Evolutionary conservation across 1,140 invertebrate genomes (phyloP).

Genomic region (Zaprionus capensis): DNA sequence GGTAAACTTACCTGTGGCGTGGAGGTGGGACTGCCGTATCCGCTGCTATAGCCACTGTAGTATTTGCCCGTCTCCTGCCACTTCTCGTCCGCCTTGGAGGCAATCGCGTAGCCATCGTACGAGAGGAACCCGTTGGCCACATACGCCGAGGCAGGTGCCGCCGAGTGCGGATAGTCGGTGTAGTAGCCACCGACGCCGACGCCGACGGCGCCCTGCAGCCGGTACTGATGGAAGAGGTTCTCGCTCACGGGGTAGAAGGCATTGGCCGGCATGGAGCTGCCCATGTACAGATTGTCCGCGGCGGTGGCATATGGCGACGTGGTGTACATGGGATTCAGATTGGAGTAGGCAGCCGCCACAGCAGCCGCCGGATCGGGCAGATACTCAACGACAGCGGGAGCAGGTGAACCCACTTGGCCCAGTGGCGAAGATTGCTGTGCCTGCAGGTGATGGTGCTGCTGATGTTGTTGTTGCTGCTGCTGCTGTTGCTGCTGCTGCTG

Average conservation of each 20-base stretch:
- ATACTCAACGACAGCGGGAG: conserved; percentile 87
- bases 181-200: conserved; percentile 87
- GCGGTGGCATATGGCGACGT: conserved; percentile 85
- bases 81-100: conserved; percentile 82
- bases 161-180: conserved; percentile 88
- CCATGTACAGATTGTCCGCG: conserved; percentile 89
- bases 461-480: conserved; percentile 86
- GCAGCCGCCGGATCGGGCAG: conserved; percentile 88
- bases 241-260: conserved; percentile 91
- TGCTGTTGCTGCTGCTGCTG: conserved; percentile 85
- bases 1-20: conserved; percentile 73
- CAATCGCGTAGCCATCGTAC: conserved; percentile 82
- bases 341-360: conserved; percentile 91
- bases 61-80: conserved; percentile 84
- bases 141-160: conserved; percentile 86
- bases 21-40: conserved; percentile 82
- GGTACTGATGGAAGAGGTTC: conserved; percentile 94
- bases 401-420: conserved; percentile 84
- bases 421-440: conserved; percentile 73
- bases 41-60: conserved; percentile 81
- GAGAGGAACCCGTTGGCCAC: conserved; percentile 91
- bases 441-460: conserved; percentile 75
- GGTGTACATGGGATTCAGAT: conserved; percentile 92
- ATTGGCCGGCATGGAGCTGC: conserved; percentile 87
- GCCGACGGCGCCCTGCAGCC: conserved; percentile 87